phyloP scores from a whole-genome alignment of 2,888 invertebrate species.

The Drosophila robusta region DNA sequence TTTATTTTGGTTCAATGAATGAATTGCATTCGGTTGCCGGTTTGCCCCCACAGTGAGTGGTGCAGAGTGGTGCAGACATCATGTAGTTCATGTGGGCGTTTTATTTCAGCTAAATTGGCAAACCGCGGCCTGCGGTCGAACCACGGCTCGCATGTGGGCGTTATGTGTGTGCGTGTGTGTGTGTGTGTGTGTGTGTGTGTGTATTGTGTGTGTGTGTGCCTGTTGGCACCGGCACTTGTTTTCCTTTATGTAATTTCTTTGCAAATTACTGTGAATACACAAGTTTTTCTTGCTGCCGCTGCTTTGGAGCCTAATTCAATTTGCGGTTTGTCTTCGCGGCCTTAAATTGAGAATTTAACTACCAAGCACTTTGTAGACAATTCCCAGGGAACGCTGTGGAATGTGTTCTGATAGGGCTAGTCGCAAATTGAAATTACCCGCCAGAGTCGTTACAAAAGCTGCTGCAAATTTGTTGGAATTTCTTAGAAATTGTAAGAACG shows the following conservation, averaged over 20 bases:
- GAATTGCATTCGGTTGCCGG: constrained; percentile 69
- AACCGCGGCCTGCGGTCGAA: constrained; percentile 56
- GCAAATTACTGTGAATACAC: constrained; percentile 72
- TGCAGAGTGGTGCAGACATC: constrained; percentile 47
- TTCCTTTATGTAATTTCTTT: constrained; percentile 79
- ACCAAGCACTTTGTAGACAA: constrained; percentile 12
- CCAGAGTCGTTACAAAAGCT: constrained; percentile 8
- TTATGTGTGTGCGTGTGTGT: constrained; percentile 20
- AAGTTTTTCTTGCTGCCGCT: constrained; percentile 31
- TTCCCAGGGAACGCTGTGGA: constrained; percentile 42
- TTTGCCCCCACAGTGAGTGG: constrained; percentile 70
- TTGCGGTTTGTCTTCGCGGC: constrained; percentile 62
- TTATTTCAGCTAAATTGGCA: constrained; percentile 80
- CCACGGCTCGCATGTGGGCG: constrained; percentile 52
- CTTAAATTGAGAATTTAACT: constrained; percentile 42
- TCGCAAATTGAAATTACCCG: constrained; percentile 41
- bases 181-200: constrained; percentile 30
- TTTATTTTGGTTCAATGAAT: constrained; percentile 58
- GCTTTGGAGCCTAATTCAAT: constrained; percentile 68
- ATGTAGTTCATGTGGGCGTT: constrained; percentile 70
- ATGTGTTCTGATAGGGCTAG: constrained; percentile 35
- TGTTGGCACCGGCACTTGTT: constrained; percentile 74
- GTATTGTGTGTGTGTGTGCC: constrained; percentile 21
- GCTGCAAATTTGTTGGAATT: constrained; percentile 9
- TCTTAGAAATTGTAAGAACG: constrained; percentile 20